Percentiles rank a stretch among this genome's conserved stretches.
phyloP scores from a whole-genome alignment of 2,113 vertebrate species.

The Emydura subglobosa region DNA sequence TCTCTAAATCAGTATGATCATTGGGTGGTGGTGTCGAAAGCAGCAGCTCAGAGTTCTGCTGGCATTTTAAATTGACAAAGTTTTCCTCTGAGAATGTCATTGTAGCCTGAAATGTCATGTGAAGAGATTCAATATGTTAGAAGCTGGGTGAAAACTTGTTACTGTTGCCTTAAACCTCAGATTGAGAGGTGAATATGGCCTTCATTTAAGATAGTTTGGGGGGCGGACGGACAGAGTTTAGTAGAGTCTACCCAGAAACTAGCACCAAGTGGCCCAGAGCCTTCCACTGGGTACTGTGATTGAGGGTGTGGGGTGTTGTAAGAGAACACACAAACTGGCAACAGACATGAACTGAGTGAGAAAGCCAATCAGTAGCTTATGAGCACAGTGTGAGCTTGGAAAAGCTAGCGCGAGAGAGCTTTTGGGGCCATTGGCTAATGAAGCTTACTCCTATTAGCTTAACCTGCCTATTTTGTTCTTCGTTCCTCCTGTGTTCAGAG shows the following conservation, averaged over 20 bases:
- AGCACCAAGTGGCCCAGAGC: too few species aligned
- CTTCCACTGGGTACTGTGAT: neutral
- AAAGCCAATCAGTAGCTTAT: neutral
- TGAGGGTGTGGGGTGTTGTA: too few species aligned
- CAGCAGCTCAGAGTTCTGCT: too few species aligned
- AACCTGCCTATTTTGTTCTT: neutral
- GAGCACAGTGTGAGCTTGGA: neutral
- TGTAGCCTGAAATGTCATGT: too few species aligned
- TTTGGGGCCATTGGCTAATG: too few species aligned
- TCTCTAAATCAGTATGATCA: neutral
- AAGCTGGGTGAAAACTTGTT: neutral
- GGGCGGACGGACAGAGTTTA: too few species aligned
- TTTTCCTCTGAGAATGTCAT: neutral
- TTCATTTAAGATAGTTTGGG: too few species aligned
- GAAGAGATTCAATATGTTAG: neutral
- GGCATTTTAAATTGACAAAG: neutral
- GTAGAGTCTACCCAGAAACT: too few species aligned
- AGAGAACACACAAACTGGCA: too few species aligned
- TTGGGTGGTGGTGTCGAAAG: fast-evolving
- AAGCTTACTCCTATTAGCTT: neutral
- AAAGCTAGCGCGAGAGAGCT: neutral
- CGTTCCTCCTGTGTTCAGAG: neutral
- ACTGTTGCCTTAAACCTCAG: too few species aligned
- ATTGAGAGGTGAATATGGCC: neutral
- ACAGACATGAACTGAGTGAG: too few species aligned